Conservation (phyloP, 64 coral and sea anemone genomes). For the Montipora foliosa region DNA sequence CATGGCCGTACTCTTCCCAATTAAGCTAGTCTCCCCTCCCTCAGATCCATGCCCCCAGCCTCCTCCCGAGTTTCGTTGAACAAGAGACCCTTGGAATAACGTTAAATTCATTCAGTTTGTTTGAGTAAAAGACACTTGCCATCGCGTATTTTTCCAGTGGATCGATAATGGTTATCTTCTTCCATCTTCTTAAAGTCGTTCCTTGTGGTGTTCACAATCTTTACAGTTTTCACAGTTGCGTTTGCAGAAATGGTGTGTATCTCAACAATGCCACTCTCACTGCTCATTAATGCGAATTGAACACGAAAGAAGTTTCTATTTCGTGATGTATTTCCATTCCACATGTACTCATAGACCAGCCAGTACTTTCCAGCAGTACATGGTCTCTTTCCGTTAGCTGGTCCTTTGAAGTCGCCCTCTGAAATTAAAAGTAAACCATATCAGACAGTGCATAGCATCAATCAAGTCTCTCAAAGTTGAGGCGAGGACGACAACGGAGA, state of each 20-base stretch:
- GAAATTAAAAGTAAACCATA: neutral
- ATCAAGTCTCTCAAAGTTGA: neutral
- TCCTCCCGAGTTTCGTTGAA: too few relatives aligned
- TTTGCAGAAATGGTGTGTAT: conserved; percentile 19
- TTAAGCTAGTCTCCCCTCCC: neutral
- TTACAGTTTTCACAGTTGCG: neutral
- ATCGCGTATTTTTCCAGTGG: conserved; percentile 32
- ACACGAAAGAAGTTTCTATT: neutral
- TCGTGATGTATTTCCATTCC: neutral
- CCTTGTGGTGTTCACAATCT: neutral
- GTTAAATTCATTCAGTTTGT: too few relatives aligned
- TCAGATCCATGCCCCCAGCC: too few relatives aligned
- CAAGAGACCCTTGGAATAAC: too few relatives aligned
- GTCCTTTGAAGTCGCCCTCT: neutral
- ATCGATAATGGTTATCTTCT: neutral
- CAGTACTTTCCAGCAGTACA: neutral
- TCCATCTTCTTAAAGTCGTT: neutral
- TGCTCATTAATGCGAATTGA: conserved; percentile 16
- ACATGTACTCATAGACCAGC: neutral
- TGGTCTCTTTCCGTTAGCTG: neutral
- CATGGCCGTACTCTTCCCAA: neutral
- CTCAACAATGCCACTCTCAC: neutral
- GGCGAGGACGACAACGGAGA: too few relatives aligned
- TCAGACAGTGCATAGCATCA: neutral
- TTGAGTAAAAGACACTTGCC: neutral